Evolutionary conservation across 2,113 vertebrate species (phyloP).

Genomic region (Gnathonemus echidnorhynchus): DNA sequence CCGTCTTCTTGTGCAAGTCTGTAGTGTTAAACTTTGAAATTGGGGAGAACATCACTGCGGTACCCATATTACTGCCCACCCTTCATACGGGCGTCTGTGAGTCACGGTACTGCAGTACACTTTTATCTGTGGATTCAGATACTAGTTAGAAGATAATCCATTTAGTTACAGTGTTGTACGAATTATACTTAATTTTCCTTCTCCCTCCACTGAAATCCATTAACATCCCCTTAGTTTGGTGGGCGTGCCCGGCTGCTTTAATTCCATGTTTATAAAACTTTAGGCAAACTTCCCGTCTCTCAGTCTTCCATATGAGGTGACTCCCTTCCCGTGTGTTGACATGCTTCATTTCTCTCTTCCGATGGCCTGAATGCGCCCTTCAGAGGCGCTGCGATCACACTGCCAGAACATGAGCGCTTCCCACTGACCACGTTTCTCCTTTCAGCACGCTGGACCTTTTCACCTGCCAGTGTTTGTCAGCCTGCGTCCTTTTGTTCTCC

Average conservation of each 20-base stretch:
- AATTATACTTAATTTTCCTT: neutral
- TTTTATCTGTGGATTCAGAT: neutral
- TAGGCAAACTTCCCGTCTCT: neutral
- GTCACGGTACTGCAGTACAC: neutral
- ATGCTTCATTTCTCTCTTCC: constrained; percentile 25
- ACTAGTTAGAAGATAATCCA: neutral
- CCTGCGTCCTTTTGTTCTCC: constrained; percentile 7
- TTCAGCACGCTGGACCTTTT: constrained; percentile 24
- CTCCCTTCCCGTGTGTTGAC: constrained; percentile 20
- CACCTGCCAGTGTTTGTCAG: constrained; percentile 18
- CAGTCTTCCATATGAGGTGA: neutral
- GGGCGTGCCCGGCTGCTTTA: neutral
- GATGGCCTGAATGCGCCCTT: constrained; percentile 26
- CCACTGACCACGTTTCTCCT: constrained; percentile 8
- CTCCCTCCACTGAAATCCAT: neutral
- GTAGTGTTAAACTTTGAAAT: neutral
- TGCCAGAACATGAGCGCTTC: neutral
- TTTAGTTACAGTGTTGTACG: neutral
- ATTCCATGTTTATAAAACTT: neutral
- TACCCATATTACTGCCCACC: neutral
- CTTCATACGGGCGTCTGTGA: neutral
- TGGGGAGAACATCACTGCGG: neutral
- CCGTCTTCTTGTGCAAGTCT: neutral
- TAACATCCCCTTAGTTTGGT: neutral
- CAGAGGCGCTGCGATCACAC: constrained; percentile 24